Evolutionary conservation across 2,888 invertebrate genomes (phyloP).

Genomic region (Ochropleura leucogaster): DNA sequence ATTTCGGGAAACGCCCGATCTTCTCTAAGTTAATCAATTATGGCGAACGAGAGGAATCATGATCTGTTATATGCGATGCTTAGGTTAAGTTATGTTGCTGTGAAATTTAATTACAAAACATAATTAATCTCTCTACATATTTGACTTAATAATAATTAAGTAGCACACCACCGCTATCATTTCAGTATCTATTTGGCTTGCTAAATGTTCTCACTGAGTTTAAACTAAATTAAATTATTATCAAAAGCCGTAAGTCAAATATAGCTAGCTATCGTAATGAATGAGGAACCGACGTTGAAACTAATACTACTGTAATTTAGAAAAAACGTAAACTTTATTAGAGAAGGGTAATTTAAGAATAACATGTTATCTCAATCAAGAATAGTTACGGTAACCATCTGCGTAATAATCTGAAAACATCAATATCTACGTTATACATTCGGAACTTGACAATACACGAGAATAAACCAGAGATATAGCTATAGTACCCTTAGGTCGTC

Average conservation of each 20-base stretch:
- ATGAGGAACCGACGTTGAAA: no score
- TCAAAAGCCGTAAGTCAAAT: not conserved
- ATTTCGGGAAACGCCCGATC: slow-evolving; percentile 37
- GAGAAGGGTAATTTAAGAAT: no score
- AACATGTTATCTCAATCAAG: no score
- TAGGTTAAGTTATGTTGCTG: not conserved
- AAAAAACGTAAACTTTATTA: no score
- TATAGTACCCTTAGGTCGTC: not conserved
- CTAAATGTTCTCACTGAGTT: no score
- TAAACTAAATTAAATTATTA: not conserved
- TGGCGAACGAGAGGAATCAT: slow-evolving; percentile 9
- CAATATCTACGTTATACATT: not conserved
- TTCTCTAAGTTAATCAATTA: slow-evolving; percentile 30
- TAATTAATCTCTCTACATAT: not conserved
- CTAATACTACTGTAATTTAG: no score
- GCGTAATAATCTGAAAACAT: not conserved
- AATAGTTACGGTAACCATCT: no score
- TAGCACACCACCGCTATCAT: not conserved
- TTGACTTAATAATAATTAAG: not conserved
- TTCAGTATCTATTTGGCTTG: not conserved
- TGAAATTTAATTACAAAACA: not conserved
- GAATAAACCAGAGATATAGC: not conserved
- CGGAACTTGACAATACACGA: no score
- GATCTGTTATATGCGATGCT: slow-evolving; percentile 4
- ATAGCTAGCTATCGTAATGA: no score